These are phyloP conservation scores for Anoplophora glabripennis DNA, from an alignment of 1,140 invertebrate species.

Conservation along the genomic window DNA sequence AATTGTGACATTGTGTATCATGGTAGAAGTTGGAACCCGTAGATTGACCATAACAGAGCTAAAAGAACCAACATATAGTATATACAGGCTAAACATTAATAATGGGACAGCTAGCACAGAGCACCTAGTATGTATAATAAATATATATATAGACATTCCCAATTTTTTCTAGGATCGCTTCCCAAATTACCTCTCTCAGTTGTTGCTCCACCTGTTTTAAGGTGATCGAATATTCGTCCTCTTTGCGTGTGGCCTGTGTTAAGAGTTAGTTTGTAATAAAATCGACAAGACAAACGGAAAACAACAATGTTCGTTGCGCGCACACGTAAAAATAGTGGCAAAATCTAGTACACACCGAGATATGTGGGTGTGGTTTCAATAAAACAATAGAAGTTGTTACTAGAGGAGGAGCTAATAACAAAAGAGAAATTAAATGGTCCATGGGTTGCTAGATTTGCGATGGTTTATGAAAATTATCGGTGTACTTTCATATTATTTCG, in stretches of 20 bases:
- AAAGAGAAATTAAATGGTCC: too few species aligned
- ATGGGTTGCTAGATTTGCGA: too few species aligned
- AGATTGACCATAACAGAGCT: slow-evolving; percentile 11
- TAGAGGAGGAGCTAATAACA: too few species aligned
- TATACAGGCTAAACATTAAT: not conserved
- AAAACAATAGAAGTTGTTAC: not conserved
- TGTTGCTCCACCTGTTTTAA: slow-evolving; percentile 88
- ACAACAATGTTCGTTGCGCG: not conserved
- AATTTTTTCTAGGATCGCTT: too few species aligned
- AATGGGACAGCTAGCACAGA: slow-evolving; percentile 1
- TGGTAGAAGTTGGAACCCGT: not conserved
- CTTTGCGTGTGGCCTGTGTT: slow-evolving; percentile 88
- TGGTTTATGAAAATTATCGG: too few species aligned
- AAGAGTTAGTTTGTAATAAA: slow-evolving; percentile 19
- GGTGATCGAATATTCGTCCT: slow-evolving; percentile 92
- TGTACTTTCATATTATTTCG: too few species aligned
- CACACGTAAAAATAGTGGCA: not conserved
- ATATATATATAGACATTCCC: not conserved
- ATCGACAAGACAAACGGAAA: not conserved
- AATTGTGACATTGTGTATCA: too few species aligned
- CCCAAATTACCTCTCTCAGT: slow-evolving; percentile 84
- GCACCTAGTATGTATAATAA: slow-evolving; percentile 10
- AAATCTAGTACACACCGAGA: not conserved
- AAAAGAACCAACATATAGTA: too few species aligned
- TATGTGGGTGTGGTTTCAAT: not conserved